These are phyloP conservation scores for Cotesia glomerata DNA, from an alignment of 1,140 invertebrate species.

Conservation along the genomic window DNA sequence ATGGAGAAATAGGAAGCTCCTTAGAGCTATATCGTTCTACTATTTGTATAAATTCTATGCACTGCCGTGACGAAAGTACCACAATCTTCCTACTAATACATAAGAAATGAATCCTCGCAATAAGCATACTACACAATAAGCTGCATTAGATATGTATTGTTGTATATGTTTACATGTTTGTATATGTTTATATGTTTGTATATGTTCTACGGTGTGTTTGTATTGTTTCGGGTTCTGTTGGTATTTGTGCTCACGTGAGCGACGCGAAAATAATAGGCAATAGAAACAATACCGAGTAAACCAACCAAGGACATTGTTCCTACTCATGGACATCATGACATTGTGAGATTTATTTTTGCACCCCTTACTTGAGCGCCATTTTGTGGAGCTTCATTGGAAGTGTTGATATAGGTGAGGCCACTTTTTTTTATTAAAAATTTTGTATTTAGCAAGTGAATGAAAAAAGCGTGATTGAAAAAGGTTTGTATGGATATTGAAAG, in stretches of 20 bases:
- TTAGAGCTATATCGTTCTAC: not conserved
- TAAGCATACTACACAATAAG: not conserved
- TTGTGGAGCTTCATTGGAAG: not conserved
- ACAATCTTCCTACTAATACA: not conserved
- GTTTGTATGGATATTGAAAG: no score
- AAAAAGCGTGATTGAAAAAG: not conserved
- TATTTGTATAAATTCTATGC: not conserved
- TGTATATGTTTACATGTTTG: not conserved
- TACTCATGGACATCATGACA: conserved; percentile 27
- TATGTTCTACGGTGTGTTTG: not conserved
- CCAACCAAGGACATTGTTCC: conserved; percentile 22
- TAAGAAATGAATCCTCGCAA: not conserved
- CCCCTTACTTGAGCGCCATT: conserved; percentile 13
- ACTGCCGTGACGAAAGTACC: conserved; percentile 22
- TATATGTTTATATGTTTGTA: not conserved
- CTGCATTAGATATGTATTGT: conserved; percentile 11
- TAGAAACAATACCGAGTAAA: conserved; percentile 34
- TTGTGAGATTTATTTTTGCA: conserved; percentile 20
- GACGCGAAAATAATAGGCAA: conserved; percentile 38
- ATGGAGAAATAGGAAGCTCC: not conserved
- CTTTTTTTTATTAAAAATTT: not conserved
- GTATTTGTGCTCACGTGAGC: conserved; percentile 13
- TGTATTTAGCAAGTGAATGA: not conserved
- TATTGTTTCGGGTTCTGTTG: not conserved
- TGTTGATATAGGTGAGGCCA: not conserved